A percentile compares a stretch with the other conserved stretches of the same genome.
These are phyloP conservation scores for Cremastinae sp. DNA, from an alignment of 2,888 invertebrate species.

Conservation along the genomic window DNA sequence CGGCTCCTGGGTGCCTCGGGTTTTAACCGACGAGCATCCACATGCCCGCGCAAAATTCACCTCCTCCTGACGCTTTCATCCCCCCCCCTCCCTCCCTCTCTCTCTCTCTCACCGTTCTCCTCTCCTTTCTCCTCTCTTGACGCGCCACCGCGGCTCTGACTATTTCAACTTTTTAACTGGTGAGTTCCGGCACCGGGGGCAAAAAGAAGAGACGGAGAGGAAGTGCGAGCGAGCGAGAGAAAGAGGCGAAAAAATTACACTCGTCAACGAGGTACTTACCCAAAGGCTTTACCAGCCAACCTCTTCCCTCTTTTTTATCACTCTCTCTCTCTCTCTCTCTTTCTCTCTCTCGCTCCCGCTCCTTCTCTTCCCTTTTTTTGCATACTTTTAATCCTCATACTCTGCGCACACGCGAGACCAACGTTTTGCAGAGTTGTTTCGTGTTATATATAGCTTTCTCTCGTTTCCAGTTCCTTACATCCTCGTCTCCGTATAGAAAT, in stretches of 20 bases:
- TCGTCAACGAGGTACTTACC: constrained; percentile 63
- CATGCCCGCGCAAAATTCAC: constrained; percentile 37
- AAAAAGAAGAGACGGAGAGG: constrained; percentile 45
- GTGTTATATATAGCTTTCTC: constrained; percentile 25
- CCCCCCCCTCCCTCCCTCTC: constrained; percentile 12
- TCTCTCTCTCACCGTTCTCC: constrained; percentile 38
- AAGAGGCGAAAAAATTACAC: constrained; percentile 64
- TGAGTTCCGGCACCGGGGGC: constrained; percentile 48
- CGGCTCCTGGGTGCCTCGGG: constrained; percentile 42
- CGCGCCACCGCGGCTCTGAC: constrained; percentile 49
- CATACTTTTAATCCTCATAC: constrained; percentile 58
- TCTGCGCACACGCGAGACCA: constrained; percentile 26
- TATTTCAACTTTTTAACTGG: constrained; percentile 61
- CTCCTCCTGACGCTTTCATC: constrained; percentile 16
- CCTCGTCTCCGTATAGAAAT: constrained; percentile 20
- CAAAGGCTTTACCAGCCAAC: constrained; percentile 57
- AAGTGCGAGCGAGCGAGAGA: constrained; percentile 39
- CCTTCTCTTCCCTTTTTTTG: constrained; percentile 29
- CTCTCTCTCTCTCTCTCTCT: constrained; percentile 42
- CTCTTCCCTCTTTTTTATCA: constrained; percentile 54
- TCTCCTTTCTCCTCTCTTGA: constrained; percentile 31
- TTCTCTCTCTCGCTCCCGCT: constrained; percentile 35
- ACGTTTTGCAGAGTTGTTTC: constrained; percentile 20
- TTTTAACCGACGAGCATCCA: constrained; percentile 42
- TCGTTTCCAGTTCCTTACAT: constrained; percentile 14